These are phyloP conservation scores for Rhamnusium bicolor DNA, from an alignment of 2,888 invertebrate genomes.

Conservation along the genomic window DNA sequence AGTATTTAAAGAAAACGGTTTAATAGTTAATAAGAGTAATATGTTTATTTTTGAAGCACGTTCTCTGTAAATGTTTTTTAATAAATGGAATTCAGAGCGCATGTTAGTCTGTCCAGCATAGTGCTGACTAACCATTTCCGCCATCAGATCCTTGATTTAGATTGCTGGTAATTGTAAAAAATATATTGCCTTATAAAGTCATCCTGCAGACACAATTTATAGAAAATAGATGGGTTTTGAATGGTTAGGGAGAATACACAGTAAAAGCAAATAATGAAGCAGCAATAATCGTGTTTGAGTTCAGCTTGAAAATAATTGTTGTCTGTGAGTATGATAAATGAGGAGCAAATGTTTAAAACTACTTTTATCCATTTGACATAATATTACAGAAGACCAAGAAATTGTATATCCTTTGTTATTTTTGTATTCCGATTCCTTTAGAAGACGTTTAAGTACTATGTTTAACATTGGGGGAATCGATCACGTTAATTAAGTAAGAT, in stretches of 20 bases:
- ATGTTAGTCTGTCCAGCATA: conserved; percentile 40
- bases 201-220: conserved; percentile 6
- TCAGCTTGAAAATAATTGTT: neutral
- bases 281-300: neutral
- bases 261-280: neutral
- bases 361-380: no score
- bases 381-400: no score
- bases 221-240: neutral
- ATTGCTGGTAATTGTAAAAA: conserved; percentile 40
- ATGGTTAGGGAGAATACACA: neutral
- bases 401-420: no score
- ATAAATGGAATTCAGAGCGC: conserved; percentile 46
- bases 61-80: conserved; percentile 38
- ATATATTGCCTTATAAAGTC: conserved; percentile 16
- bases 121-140: conserved; percentile 50
- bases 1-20: conserved; percentile 35
- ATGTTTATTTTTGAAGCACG: conserved; percentile 45
- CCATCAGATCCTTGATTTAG: conserved; percentile 49
- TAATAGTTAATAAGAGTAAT: conserved; percentile 44
- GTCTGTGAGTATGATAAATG: neutral
- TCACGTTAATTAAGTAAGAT: no score
- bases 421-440: no score
- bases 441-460: no score
- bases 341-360: no score
- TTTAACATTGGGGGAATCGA: no score